phyloP scores from a whole-genome alignment of 2,797 vertebrate genomes.

The Gallinago stenura region DNA sequence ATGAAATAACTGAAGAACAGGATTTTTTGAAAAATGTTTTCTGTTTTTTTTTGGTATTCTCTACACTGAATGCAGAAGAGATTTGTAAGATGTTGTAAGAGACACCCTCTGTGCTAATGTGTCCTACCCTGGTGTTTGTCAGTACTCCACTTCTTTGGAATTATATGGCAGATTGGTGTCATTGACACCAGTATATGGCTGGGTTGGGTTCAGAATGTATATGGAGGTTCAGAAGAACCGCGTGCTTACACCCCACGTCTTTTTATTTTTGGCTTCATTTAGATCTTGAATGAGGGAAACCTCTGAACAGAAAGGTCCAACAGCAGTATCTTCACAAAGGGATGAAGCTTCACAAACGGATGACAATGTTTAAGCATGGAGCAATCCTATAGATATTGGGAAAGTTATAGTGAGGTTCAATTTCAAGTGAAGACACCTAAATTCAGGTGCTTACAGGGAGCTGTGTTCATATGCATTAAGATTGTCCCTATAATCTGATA shows the following conservation, averaged over 20 bases:
- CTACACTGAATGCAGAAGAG: background rate
- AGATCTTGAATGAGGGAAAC: background rate
- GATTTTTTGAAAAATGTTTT: background rate
- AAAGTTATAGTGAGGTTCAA: background rate
- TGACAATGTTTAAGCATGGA: background rate
- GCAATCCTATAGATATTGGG: background rate
- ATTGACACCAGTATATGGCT: accelerated
- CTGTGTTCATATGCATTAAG: background rate
- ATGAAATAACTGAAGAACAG: background rate
- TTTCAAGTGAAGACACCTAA: background rate
- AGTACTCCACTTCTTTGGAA: background rate
- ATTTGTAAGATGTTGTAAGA: background rate
- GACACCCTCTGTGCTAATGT: background rate
- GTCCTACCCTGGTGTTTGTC: background rate
- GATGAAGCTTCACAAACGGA: background rate
- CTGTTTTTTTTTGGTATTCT: background rate
- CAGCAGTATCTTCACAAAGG: background rate
- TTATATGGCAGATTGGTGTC: background rate
- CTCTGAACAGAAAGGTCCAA: background rate
- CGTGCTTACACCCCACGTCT: accelerated
- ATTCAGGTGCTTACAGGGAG: background rate
- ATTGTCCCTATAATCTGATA: background rate
- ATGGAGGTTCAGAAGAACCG: background rate
- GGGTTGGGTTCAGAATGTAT: background rate
- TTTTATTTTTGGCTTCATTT: background rate